Conservation (phyloP, 2,888 invertebrate species). For the Odontomyia ornata region DNA sequence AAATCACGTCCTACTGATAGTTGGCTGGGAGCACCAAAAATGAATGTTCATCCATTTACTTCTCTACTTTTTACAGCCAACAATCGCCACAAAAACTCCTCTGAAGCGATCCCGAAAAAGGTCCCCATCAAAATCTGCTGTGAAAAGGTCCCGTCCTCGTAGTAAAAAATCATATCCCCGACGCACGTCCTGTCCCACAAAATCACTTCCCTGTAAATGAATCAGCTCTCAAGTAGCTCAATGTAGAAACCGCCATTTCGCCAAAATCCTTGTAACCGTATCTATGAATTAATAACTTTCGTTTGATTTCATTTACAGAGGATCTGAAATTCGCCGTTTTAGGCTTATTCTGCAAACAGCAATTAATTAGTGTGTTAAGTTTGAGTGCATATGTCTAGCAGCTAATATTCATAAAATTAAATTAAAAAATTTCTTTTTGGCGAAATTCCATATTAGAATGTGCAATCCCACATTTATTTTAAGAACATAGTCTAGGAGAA, state of each 20-base stretch:
- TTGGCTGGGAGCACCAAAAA: too few relatives aligned
- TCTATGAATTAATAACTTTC: not conserved
- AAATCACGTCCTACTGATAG: too few relatives aligned
- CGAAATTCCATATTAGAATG: too few relatives aligned
- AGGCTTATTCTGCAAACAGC: slow-evolving; percentile 43
- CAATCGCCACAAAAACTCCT: not conserved
- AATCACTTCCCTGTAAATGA: not conserved
- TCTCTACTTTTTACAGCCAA: slow-evolving; percentile 9
- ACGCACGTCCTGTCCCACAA: not conserved
- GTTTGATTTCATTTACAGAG: slow-evolving; percentile 40
- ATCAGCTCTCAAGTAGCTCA: too few relatives aligned
- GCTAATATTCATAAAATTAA: too few relatives aligned
- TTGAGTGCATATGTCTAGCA: too few relatives aligned
- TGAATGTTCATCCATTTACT: not conserved
- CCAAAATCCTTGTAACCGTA: too few relatives aligned
- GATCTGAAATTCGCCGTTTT: slow-evolving; percentile 47
- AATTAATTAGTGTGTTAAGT: not conserved
- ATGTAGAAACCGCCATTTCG: too few relatives aligned
- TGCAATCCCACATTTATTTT: too few relatives aligned
- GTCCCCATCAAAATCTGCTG: not conserved
- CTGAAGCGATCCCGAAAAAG: not conserved
- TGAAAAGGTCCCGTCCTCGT: not conserved
- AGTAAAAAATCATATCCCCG: not conserved
- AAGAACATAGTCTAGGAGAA: too few relatives aligned
- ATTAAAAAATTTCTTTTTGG: too few relatives aligned